Percentiles rank a stretch among this genome's conserved stretches.
phyloP scores from a whole-genome alignment of 2,888 invertebrate genomes.

The Tipula unca region DNA sequence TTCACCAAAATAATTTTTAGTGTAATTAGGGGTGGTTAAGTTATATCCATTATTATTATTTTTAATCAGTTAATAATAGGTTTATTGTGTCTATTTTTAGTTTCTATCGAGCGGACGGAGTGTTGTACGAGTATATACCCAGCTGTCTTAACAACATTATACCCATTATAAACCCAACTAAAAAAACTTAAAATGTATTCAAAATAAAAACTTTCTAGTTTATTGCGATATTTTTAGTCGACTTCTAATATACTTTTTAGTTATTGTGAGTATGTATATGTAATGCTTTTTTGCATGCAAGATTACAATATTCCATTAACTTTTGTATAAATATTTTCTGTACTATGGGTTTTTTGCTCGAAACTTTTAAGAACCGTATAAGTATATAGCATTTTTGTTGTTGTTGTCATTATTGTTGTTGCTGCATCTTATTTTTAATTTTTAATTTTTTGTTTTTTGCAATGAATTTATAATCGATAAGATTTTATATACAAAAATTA shows the following conservation, averaged over 20 bases:
- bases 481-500: background rate
- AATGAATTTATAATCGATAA: background rate
- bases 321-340: background rate
- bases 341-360: background rate
- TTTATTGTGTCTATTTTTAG: background rate
- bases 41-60: background rate
- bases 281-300: background rate
- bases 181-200: background rate
- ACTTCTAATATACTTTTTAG: background rate
- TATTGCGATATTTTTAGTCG: background rate
- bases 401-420: too few species aligned
- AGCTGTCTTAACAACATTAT: background rate
- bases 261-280: background rate
- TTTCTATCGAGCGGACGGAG: background rate
- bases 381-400: background rate
- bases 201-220: background rate
- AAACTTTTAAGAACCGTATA: background rate
- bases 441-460: background rate
- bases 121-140: background rate
- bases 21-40: background rate
- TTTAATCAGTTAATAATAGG: background rate
- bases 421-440: background rate
- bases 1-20: background rate
- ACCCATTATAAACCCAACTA: background rate
- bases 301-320: slow-evolving; percentile 8